Percentiles rank a stretch among this genome's conserved stretches.
Conservation (phyloP, 2,888 invertebrate genomes). For the Melanargia galathea region DNA sequence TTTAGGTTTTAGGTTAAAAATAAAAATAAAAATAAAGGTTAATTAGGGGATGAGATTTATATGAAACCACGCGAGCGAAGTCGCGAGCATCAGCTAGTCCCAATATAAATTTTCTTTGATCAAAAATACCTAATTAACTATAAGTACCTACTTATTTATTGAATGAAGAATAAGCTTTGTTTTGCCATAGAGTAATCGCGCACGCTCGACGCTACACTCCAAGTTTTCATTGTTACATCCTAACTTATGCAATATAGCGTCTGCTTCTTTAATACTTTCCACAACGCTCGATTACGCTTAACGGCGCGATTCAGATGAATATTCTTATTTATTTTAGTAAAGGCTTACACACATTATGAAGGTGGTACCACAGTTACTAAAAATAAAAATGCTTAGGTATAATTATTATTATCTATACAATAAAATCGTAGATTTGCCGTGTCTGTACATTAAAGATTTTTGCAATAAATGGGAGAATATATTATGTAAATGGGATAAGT, state of each 20-base stretch:
- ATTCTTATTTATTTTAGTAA: conserved; percentile 77
- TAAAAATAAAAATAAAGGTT: no score
- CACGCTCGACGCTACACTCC: conserved; percentile 73
- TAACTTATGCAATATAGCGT: conserved; percentile 81
- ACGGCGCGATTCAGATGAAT: conserved; percentile 76
- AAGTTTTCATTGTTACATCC: conserved; percentile 80
- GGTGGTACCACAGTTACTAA: background rate
- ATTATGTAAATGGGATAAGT: no score
- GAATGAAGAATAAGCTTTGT: conserved; percentile 61
- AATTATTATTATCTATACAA: no score
- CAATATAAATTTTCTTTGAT: no score
- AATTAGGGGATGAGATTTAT: no score
- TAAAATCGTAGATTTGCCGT: no score
- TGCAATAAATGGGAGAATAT: no score
- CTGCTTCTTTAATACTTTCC: conserved; percentile 80
- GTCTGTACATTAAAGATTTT: no score
- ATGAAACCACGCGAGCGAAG: no score
- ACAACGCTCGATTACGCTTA: conserved; percentile 80
- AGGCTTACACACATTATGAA: conserved; percentile 51
- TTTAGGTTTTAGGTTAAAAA: no score
- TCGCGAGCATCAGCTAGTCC: no score
- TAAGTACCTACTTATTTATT: background rate
- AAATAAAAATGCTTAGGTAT: background rate
- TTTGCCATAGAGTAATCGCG: conserved; percentile 69
- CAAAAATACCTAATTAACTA: no score